Percentiles rank a stretch among this genome's conserved stretches.
Evolutionary conservation across 1,140 invertebrate genomes (phyloP).

Genomic region (Lepidotrigona ventralis): DNA sequence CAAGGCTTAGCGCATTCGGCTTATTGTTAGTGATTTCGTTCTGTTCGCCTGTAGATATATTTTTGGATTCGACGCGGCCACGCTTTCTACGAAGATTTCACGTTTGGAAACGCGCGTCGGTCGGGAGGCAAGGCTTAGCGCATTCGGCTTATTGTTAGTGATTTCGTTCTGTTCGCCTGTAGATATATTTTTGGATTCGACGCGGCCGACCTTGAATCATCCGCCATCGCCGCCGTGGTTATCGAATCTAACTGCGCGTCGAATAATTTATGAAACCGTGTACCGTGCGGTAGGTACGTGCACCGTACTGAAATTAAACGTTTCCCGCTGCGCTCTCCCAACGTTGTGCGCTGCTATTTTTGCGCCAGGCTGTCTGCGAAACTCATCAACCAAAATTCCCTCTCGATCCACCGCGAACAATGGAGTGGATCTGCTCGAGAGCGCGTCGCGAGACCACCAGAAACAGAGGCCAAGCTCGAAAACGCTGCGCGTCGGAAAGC

Average conservation of each 20-base stretch:
- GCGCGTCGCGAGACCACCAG: no score
- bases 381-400: background rate
- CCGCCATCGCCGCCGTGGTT: no score
- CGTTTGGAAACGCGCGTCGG: no score
- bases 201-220: background rate
- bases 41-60: constrained; percentile 21
- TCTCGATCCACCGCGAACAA: background rate
- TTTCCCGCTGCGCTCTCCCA: background rate
- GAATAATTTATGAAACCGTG: constrained; percentile 1
- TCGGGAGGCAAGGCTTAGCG: no score
- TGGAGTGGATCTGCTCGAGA: no score
- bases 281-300: no score
- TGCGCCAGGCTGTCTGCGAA: background rate
- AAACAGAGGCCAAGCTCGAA: no score
- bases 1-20: background rate
- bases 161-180: constrained; percentile 16
- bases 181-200: constrained; percentile 22
- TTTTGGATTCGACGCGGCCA: constrained; percentile 1
- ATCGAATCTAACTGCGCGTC: background rate
- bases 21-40: background rate
- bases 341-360: background rate
- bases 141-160: background rate
- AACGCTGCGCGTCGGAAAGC: no score
- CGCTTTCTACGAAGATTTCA: no score
- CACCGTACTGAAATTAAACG: background rate